phyloP scores from a whole-genome alignment of 2,113 vertebrate species.

The Stictonetta naevosa region DNA sequence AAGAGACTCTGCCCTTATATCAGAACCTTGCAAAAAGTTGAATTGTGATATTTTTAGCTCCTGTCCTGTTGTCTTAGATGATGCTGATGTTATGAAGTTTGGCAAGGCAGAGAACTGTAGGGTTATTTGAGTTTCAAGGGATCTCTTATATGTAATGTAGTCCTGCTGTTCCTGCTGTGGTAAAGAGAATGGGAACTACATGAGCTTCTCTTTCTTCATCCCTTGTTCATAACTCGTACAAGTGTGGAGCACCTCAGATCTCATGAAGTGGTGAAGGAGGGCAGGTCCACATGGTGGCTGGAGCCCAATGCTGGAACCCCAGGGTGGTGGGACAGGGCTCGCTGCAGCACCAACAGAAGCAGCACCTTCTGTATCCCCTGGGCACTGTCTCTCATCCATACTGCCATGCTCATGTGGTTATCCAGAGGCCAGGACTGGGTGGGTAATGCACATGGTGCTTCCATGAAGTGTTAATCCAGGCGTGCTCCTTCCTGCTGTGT shows the following conservation, averaged over 20 bases:
- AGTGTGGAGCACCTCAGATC: neutral
- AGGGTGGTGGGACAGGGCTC: neutral
- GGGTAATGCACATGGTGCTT: rapidly evolving
- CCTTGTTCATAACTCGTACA: neutral
- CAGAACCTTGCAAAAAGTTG: neutral
- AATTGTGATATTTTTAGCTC: constrained; percentile 34
- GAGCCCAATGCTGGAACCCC: neutral
- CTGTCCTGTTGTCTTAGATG: constrained; percentile 10
- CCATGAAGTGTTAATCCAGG: neutral
- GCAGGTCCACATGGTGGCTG: neutral
- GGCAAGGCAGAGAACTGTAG: constrained; percentile 6
- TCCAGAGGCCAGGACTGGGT: rapidly evolving
- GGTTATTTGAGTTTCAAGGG: neutral
- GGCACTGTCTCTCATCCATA: neutral
- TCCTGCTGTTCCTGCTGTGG: neutral
- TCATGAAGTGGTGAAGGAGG: rapidly evolving
- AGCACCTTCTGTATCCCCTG: neutral
- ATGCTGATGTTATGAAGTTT: neutral
- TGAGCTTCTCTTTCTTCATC: neutral
- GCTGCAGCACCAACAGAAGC: neutral
- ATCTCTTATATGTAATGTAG: neutral
- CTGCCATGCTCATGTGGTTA: rapidly evolving
- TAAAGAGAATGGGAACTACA: rapidly evolving
- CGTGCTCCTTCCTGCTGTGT: neutral
- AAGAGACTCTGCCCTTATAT: neutral